Evolutionary conservation across 92 coral and sea anemone genomes (phyloP).

Genomic region (Epizoanthus scotinus): DNA sequence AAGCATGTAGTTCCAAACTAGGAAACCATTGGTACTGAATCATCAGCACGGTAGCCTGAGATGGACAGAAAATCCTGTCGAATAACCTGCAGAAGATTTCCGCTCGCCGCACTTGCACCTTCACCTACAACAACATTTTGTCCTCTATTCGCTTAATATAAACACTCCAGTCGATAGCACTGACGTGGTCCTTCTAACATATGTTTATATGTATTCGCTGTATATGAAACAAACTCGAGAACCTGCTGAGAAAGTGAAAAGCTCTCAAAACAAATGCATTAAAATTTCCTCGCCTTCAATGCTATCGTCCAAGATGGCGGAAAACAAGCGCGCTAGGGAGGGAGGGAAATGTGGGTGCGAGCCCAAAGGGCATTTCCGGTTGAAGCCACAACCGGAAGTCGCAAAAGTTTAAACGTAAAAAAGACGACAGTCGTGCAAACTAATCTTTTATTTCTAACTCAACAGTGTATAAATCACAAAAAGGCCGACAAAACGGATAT

Average conservation of each 20-base stretch:
- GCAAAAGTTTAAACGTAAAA: background rate
- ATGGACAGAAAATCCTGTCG: constrained; percentile 1
- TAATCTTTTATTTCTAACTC: too few species aligned
- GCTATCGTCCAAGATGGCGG: constrained; percentile 74
- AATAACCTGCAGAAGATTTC: constrained; percentile 29
- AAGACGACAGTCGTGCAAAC: too few species aligned
- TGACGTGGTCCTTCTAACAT: background rate
- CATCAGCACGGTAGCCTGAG: constrained; percentile 1
- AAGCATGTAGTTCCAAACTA: constrained; percentile 24
- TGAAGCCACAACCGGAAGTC: constrained; percentile 67
- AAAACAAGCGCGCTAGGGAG: constrained; percentile 55
- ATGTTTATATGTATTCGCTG: background rate
- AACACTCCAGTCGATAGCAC: background rate
- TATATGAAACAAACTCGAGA: constrained; percentile 23
- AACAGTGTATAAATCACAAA: background rate
- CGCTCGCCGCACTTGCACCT: constrained; percentile 21
- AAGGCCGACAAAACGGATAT: background rate
- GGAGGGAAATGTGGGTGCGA: constrained; percentile 80
- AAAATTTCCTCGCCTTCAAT: constrained; percentile 20
- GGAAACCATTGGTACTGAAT: constrained; percentile 34
- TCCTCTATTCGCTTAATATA: background rate
- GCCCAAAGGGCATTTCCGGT: constrained; percentile 76
- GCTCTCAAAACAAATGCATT: constrained; percentile 40
- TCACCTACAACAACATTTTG: constrained; percentile 37
- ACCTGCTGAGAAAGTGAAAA: constrained; percentile 35